Base-by-base conservation (phyloP, 2,113 vertebrate species). In the Entosphenus tridentatus region DNA sequence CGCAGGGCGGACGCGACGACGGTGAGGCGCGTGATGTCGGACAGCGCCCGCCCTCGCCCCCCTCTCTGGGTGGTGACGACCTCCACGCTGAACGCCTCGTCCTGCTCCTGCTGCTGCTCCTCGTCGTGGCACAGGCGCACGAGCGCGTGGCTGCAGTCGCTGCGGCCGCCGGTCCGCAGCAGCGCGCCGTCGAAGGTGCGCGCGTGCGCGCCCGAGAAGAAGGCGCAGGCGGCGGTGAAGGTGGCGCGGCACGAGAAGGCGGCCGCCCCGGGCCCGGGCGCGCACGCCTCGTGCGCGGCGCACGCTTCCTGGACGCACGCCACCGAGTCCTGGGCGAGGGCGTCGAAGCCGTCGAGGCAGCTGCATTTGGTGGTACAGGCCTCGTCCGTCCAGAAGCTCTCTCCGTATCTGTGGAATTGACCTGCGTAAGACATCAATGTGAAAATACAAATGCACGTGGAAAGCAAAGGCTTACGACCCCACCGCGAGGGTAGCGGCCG, bases 191-290 rank as follows among this genome's bases (percentile, higher is more conserved):
- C 93, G 67, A 98, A 98, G 68, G 93, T 98, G 80, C 96, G 93
- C 78, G 96, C 96, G 76, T 98, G 93, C 0, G 93, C 91, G 76
- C 96, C 93, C 54, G 91, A 91, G 1, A 98, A 98, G 57, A 98
- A 87, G 76, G 96, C 89, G 2, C 93, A 98, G 7, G 90, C 95
- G 78, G 89, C 93, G 74, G 84, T 96, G 75, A 93, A 86, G 69
- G 86, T 80, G 0, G 92, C 86, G 75, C 85, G 85, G 77, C 93
- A 98, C 78, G 83, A 87, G 78, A 88, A 93, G 71, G 89, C 86
- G 39, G 39, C 39, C 16, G 39, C 39, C 17, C 83, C 89, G 62
- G 78, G 83, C 75, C 83, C 85, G 2, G 78, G 82, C 72, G 92
- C 87, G 11, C 93, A 98, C 12, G 79, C 81, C 76, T 98, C 92